phyloP scores from a whole-genome alignment of 2,888 invertebrate genomes.

The Notodonta dromedarius region DNA sequence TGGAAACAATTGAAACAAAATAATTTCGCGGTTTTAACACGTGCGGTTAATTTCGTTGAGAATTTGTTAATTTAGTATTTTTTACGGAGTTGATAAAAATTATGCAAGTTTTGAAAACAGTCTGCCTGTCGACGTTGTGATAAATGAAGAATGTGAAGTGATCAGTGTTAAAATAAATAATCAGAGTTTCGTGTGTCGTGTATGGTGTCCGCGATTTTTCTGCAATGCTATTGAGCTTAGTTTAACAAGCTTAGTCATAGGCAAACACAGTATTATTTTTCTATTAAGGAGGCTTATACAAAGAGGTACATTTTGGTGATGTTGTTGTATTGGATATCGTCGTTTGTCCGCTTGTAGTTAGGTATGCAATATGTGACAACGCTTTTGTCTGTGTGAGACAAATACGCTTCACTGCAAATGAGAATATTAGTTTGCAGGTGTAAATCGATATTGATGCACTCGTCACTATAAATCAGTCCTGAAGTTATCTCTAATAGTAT shows the following conservation, averaged over 20 bases:
- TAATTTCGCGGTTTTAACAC: constrained; percentile 76
- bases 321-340: constrained; percentile 80
- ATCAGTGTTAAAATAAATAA: constrained; percentile 34
- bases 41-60: constrained; percentile 74
- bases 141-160: constrained; percentile 35
- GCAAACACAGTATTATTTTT: constrained; percentile 52
- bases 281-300: constrained; percentile 55
- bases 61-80: constrained; percentile 49
- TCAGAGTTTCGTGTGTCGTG: constrained; percentile 19
- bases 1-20: constrained; percentile 48
- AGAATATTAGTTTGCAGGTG: constrained; percentile 40
- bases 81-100: constrained; percentile 37
- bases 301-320: constrained; percentile 72
- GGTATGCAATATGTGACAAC: constrained; percentile 59
- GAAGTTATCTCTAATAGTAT: background rate
- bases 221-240: constrained; percentile 53
- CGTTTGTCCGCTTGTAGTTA: constrained; percentile 76
- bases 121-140: constrained; percentile 43
- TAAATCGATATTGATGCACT: constrained; percentile 38
- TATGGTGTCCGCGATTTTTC: constrained; percentile 53
- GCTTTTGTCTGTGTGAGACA: constrained; percentile 73
- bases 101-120: constrained; percentile 25
- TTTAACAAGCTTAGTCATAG: constrained; percentile 69
- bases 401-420: constrained; percentile 55
- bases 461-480: constrained; percentile 17